phyloP scores from a whole-genome alignment of 1,140 invertebrate genomes.

The Agrypnia vestita region DNA sequence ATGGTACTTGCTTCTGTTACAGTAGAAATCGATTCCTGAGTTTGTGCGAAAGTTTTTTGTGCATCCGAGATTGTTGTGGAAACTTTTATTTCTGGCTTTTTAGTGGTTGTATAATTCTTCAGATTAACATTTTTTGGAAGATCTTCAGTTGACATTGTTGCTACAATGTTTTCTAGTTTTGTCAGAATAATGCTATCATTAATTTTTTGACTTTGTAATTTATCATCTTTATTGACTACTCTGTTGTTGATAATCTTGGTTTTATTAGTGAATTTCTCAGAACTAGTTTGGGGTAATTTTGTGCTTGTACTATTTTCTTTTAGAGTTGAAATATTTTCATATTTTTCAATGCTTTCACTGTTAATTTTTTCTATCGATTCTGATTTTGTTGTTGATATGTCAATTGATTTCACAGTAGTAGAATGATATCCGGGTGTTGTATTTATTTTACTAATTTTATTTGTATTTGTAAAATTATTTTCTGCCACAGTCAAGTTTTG shows the following conservation, averaged over 20 bases:
- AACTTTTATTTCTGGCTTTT: conserved; percentile 13
- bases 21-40: conserved; percentile 12
- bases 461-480: no score
- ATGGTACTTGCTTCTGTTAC: conserved; percentile 41
- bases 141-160: conserved; percentile 16
- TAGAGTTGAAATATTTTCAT: conserved; percentile 52
- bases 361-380: neutral
- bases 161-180: conserved; percentile 63
- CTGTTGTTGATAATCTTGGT: neutral
- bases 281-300: neutral
- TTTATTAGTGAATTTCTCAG: neutral
- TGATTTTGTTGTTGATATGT: neutral
- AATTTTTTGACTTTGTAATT: conserved; percentile 67
- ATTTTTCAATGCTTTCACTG: neutral
- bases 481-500: no score
- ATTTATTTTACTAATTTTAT: no score
- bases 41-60: neutral
- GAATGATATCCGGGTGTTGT: no score
- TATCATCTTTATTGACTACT: conserved; percentile 24
- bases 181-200: conserved; percentile 68
- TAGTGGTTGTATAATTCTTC: neutral
- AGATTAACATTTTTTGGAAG: neutral
- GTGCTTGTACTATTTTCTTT: conserved; percentile 48
- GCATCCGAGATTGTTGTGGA: neutral
- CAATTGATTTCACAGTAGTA: neutral